These are phyloP conservation scores for Spilogale gracilis DNA, from an alignment of 2,113 vertebrate species.

Conservation along the genomic window DNA sequence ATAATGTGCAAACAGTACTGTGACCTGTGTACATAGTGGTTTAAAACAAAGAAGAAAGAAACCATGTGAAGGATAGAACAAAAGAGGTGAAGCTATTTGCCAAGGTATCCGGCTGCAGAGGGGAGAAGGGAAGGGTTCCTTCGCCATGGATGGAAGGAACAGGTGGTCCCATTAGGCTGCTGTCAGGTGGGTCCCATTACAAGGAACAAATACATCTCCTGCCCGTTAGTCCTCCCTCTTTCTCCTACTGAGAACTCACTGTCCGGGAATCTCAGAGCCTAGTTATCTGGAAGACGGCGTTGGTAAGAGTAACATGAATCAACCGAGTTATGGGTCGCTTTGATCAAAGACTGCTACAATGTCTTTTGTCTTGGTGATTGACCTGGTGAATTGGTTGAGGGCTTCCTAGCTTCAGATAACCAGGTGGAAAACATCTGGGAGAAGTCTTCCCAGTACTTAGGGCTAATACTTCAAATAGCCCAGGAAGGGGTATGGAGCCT, in stretches of 20 bases:
- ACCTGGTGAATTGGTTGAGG: no score
- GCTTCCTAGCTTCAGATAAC: background rate
- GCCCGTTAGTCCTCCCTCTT: rapidly evolving
- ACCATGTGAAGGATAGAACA: background rate
- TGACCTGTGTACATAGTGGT: no score
- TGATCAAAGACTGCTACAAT: background rate
- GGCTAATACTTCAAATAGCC: background rate
- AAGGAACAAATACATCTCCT: background rate
- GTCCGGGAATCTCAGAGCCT: background rate
- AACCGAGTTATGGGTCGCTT: background rate
- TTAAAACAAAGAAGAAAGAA: background rate
- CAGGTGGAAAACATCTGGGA: background rate
- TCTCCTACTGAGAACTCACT: no score
- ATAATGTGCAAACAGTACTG: background rate
- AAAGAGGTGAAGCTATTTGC: background rate
- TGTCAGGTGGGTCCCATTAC: rapidly evolving
- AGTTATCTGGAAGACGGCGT: rapidly evolving
- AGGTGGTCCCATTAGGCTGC: background rate
- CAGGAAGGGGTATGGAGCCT: no score
- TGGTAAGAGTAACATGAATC: no score
- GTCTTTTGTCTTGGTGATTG: background rate
- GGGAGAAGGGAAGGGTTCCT: background rate
- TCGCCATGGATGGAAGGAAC: background rate
- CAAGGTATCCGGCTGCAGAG: rapidly evolving
- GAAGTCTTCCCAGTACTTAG: rapidly evolving